Base-by-base conservation (phyloP, 2,797 vertebrate genomes). In the Diplodus sargus region DNA sequence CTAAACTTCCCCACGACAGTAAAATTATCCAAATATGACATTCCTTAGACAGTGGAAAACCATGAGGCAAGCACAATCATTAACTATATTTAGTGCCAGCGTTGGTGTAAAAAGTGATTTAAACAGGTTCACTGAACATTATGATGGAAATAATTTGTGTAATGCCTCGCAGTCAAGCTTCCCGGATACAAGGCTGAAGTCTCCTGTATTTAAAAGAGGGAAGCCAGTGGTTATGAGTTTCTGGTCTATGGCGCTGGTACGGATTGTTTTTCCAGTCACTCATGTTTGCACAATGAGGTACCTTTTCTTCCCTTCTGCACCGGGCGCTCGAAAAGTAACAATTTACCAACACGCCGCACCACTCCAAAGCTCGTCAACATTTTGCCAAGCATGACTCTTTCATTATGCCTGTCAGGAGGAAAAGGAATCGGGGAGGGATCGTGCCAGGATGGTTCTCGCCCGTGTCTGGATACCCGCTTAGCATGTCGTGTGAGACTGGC, bases 261-360 rank as follows among this genome's bases (percentile, higher is more conserved):
- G 76, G 78, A 90, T 90, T 65, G 81, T 86, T 92, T 88, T 85
- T 88, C 83, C 87, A 88, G 78, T 77, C 60, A 48, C 76, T 83
- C 28, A 13, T 81, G 67, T 85, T 90, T 85, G 71, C 62, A 82
- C 79, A 75, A 85, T 82, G 85, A 89, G 70, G 67, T 78, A 72
- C 86, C 78, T 78, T 86, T 84, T 90, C 72, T 81, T 63, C 70
- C 59, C 8, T 28, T 39, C 20, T 54, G 48, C 75, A 78, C 68
- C 7, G 47, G 69, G 23, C 9, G 34, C 71, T 78, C 54, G 45
- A 81, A 81, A 88, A 75, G 57, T 82, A 82, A 73, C n/a, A 65
- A 85, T 90, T 92, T 88, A 89, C 86, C 82, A 83, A 85, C 76
- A 78, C 10, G 43, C 64, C 18, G 4, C 67, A 20, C 54, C 48